A percentile compares a stretch with the other conserved stretches of the same genome.
Evolutionary conservation across 2,888 invertebrate species (phyloP).

Genomic region (Xylota sylvarum): DNA sequence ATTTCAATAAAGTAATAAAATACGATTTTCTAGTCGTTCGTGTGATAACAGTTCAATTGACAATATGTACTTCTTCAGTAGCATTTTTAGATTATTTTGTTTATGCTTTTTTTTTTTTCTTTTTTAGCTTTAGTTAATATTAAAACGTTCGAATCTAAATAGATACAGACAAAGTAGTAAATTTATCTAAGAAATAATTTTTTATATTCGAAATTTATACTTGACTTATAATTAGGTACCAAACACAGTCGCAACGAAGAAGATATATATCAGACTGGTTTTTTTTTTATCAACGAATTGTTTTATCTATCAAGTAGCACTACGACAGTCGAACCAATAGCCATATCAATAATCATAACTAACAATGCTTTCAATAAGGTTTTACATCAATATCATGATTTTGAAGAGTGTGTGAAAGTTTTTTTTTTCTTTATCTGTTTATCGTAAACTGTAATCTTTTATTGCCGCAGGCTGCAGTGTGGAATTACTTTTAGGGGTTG

Average conservation of each 20-base stretch:
- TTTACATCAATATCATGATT: conserved; percentile 55
- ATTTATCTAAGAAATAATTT: conserved; percentile 12
- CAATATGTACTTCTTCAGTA: conserved; percentile 72
- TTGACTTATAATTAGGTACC: not conserved
- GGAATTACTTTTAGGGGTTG: conserved; percentile 46
- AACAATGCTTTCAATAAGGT: conserved; percentile 48
- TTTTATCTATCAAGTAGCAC: conserved; percentile 67
- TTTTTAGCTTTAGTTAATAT: no score
- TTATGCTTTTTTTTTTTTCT: conserved; percentile 10
- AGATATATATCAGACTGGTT: conserved; percentile 39
- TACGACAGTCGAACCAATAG: conserved; percentile 12
- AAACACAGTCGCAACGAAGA: not conserved
- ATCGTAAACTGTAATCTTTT: conserved; percentile 64
- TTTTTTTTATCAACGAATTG: conserved; percentile 47
- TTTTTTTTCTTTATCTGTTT: conserved; percentile 60
- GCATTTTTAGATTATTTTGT: conserved; percentile 64
- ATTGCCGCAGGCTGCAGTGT: conserved; percentile 48
- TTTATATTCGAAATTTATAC: conserved; percentile 7
- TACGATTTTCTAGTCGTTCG: conserved; percentile 50
- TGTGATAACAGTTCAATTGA: conserved; percentile 65
- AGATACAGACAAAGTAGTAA: conserved; percentile 11
- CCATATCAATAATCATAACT: conserved; percentile 56
- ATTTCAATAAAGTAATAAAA: conserved; percentile 74
- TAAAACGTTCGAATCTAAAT: not conserved
- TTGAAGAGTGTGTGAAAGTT: conserved; percentile 26